Percentiles rank a stretch among this genome's conserved stretches.
Conservation (phyloP, 2,113 vertebrate genomes). For the Bujurquina vittata region DNA sequence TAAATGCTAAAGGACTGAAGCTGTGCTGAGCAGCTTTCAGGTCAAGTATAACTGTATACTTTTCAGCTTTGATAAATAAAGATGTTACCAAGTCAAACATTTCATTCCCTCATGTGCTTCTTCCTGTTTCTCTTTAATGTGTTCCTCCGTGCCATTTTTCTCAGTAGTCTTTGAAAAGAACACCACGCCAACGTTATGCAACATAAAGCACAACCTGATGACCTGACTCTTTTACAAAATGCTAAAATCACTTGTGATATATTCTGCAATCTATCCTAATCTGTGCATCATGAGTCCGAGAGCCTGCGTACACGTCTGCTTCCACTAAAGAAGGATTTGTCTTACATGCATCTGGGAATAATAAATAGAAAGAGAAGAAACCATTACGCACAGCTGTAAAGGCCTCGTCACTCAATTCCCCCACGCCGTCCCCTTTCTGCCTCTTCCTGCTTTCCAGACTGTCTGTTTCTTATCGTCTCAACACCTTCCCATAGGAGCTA, state of each 20-base stretch:
- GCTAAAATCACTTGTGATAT: background rate
- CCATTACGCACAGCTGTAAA: conserved; percentile 57
- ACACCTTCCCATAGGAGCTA: conserved; percentile 73
- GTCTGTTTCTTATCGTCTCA: conserved; percentile 72
- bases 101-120: background rate
- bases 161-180: background rate
- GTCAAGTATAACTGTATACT: background rate
- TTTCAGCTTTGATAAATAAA: conserved; percentile 25
- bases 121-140: background rate
- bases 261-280: background rate
- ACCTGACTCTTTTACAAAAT: background rate
- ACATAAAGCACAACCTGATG: conserved; percentile 13
- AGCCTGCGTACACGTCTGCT: background rate
- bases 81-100: conserved; percentile 1
- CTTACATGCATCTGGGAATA: conserved; percentile 68
- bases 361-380: conserved; percentile 52
- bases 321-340: conserved; percentile 24
- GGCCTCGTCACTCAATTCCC: conserved; percentile 15
- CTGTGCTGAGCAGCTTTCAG: conserved; percentile 11
- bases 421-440: conserved; percentile 42
- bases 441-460: conserved; percentile 63
- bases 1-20: conserved; percentile 9
- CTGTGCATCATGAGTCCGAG: background rate
- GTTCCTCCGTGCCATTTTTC: background rate
- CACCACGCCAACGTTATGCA: background rate